Evolutionary conservation across 2,797 vertebrate genomes (phyloP), one percentile per base, ranked within the genome.

Genomic region (Sandelia bainsii): DNA sequence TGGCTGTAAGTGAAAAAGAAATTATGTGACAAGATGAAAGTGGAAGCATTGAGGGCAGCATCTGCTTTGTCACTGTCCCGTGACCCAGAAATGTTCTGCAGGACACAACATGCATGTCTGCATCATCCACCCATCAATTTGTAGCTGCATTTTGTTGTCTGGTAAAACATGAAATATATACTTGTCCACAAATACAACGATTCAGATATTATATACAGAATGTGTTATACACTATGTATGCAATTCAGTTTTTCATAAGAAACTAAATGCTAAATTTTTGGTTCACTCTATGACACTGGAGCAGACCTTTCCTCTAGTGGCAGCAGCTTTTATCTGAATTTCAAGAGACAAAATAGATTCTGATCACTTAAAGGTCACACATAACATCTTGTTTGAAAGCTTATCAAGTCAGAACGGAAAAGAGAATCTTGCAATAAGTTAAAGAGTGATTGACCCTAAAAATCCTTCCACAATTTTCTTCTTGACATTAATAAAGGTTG

Each of bases 401-500:
- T 23, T 34, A 27, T 72, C 57, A 71, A 59, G 46, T 62, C 50
- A 34, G 45, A 66, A 6, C 0, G 11, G 48, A 68, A 17, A 27
- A 6, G 11, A 52, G 27, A 62, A 39, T 59, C 19, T 14, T 20
- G 44, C 25, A 22, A 5, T 20, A 14, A 57, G 32, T 13, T 62
- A 20, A 71, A 65, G 1, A 5, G 32, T 14, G 19, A 63, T 44
- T 70, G 79, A 75, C 79, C 73, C 53, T 66, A 53, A 50, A 75
- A 44, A 72, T 56, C 19, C 23, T 59, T 66, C 25, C 32, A 39
- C 23, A 14, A 40, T 12, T 54, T 68, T 72, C 69, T 49, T 51
- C 37, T 37, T 57, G 62, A 63, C 73, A 40, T 69, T 85, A 25
- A 25, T 25, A 77, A 72, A 79, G 37, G 39, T 57, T 69, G 67